These are phyloP conservation scores for Siniperca chuatsi DNA, from an alignment of 2,113 vertebrate species.

Conservation along the genomic window DNA sequence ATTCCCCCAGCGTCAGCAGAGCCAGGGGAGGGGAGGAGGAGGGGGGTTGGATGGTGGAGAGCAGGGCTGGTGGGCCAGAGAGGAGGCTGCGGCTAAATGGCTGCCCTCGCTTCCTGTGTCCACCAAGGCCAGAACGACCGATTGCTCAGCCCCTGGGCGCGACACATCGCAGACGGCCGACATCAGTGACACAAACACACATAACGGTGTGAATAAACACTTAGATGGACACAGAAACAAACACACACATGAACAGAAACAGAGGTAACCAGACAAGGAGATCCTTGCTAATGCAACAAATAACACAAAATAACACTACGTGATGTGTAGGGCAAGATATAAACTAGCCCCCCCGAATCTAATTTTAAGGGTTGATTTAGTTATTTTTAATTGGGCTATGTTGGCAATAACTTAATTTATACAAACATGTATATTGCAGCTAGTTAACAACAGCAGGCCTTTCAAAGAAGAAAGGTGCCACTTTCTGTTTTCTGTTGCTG, in stretches of 20 bases:
- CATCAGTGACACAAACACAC: not conserved
- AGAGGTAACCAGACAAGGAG: not conserved
- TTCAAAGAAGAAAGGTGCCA: not conserved
- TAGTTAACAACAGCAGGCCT: too few species aligned
- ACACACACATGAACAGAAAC: not conserved
- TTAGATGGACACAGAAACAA: not conserved
- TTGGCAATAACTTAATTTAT: not conserved
- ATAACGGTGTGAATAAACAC: not conserved
- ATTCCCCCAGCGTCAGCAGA: conserved; percentile 51
- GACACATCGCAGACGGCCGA: not conserved
- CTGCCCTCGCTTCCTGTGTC: conserved; percentile 39
- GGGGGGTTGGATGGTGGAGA: not conserved
- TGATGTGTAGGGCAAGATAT: not conserved
- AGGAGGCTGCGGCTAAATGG: conserved; percentile 54
- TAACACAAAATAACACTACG: not conserved
- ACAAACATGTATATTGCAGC: not conserved
- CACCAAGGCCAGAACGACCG: conserved; percentile 56
- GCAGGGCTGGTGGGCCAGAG: conserved; percentile 25
- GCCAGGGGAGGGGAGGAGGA: not conserved
- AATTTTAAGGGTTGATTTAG: not conserved
- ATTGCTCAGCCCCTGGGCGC: conserved; percentile 30
- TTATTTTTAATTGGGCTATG: not conserved
- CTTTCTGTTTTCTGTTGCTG: not conserved
- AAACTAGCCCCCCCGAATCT: not conserved
- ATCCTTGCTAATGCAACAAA: not conserved